Evolutionary conservation across 2,888 invertebrate genomes (phyloP).

Genomic region (Boloria selene): DNA sequence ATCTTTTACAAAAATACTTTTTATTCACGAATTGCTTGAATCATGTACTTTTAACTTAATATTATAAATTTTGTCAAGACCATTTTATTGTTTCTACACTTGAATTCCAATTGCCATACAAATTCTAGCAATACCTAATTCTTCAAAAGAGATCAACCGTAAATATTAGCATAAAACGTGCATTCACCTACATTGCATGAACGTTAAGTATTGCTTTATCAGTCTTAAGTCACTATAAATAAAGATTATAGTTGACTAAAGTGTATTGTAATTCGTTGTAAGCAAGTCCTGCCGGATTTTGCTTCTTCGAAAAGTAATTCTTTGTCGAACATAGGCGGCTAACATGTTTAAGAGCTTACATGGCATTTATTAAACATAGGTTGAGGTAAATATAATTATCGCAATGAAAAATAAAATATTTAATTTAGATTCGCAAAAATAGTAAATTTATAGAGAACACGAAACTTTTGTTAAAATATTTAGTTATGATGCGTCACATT

Average conservation of each 20-base stretch:
- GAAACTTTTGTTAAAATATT: too few relatives aligned
- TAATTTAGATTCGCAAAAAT: too few relatives aligned
- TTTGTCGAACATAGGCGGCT: conserved; percentile 44
- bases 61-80: background rate
- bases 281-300: conserved; percentile 40
- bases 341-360: conserved; percentile 41
- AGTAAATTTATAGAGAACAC: too few relatives aligned
- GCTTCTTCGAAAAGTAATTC: conserved; percentile 62
- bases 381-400: conserved; percentile 11
- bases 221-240: conserved; percentile 19
- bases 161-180: conserved; percentile 51
- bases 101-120: background rate
- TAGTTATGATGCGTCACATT: background rate
- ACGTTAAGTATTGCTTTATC: conserved; percentile 10
- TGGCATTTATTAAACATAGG: conserved; percentile 31
- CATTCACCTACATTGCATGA: conserved; percentile 22
- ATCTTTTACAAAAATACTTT: background rate
- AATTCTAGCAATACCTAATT: conserved; percentile 10
- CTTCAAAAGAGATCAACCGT: conserved; percentile 38
- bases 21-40: background rate
- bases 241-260: conserved; percentile 21
- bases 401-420: too few relatives aligned
- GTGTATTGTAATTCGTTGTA: conserved; percentile 1
- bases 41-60: background rate
- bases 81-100: too few relatives aligned